Base-by-base conservation (phyloP, 1,140 invertebrate genomes). In the Lordiphosa stackelbergi region DNA sequence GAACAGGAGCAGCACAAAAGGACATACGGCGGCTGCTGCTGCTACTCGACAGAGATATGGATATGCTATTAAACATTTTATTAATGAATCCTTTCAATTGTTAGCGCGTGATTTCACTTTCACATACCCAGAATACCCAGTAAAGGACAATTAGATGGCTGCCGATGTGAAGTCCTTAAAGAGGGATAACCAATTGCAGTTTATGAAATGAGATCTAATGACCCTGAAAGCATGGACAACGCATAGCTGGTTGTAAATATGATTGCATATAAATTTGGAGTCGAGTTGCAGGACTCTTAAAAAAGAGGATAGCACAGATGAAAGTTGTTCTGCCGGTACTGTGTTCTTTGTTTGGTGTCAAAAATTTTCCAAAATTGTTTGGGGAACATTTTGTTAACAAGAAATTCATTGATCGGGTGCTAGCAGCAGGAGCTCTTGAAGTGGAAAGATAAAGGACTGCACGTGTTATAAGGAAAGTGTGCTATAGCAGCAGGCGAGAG, bases 1-100 rank as follows among this genome's bases (percentile, higher is more conserved):
- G 60, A 63, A 69, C 59, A 70, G 72, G 54, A 77, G 68, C 56
- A 42, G 36, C 9, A 63, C 52, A 77, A 75, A 83, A 81, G 77
- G 75, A 81, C 72, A 81, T 83, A 55, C 77, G 77, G 60, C 72
- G 63, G 75, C 77, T 72, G 68, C 75, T 47, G 31, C 42, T 66
- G 47, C 58, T 19, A 71, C 58, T 81, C 72, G 47, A 79, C 28
- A 45, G 28, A 63, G 55, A 69, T 68, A 61, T 78, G 64, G 62
- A 68, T 79, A 73, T 73, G 59, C 78, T 84, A 83, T 83, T 83
- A 83, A 75, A 83, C 69, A 83, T 81, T 77, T 83, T 83, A 83
- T 83, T 83, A 83, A 83, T 83, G 77, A 83, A 83, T 83, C 77
- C 77, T 77, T 81, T 83, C 64, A 72, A 77, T 81, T 83, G 75